Evolutionary conservation across 1,140 invertebrate genomes (phyloP).

Genomic region (Zophobas atratus): DNA sequence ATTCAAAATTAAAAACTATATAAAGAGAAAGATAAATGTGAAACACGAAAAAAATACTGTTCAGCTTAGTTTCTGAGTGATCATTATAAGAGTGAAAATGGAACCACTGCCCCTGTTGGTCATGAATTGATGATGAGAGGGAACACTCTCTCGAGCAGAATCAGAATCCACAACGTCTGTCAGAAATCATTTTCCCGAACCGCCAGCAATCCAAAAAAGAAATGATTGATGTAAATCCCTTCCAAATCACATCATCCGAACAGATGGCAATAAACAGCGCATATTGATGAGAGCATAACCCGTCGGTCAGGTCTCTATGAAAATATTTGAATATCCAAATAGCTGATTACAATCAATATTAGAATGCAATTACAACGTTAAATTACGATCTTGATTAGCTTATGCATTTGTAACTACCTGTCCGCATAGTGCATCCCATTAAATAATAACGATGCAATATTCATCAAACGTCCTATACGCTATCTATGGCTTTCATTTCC

Average conservation of each 20-base stretch:
- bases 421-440: constrained; percentile 4
- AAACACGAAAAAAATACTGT: no score
- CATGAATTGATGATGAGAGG: no score
- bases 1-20: no score
- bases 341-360: constrained; percentile 41
- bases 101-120: no score
- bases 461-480: neutral
- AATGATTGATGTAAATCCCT: neutral
- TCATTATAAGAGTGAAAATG: no score
- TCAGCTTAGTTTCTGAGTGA: no score
- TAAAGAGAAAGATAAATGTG: no score
- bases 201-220: neutral
- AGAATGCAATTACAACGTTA: constrained; percentile 34
- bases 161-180: no score
- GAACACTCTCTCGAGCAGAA: no score
- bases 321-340: constrained; percentile 32
- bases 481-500: constrained; percentile 3
- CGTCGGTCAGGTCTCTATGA: constrained; percentile 3
- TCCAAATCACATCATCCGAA: neutral
- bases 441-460: constrained; percentile 10
- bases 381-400: constrained; percentile 45
- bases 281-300: constrained; percentile 31
- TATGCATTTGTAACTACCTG: constrained; percentile 45
- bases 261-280: constrained; percentile 21
- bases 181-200: neutral